Conservation (phyloP, 92 coral and sea anemone species). For the Porites cylindrica region DNA sequence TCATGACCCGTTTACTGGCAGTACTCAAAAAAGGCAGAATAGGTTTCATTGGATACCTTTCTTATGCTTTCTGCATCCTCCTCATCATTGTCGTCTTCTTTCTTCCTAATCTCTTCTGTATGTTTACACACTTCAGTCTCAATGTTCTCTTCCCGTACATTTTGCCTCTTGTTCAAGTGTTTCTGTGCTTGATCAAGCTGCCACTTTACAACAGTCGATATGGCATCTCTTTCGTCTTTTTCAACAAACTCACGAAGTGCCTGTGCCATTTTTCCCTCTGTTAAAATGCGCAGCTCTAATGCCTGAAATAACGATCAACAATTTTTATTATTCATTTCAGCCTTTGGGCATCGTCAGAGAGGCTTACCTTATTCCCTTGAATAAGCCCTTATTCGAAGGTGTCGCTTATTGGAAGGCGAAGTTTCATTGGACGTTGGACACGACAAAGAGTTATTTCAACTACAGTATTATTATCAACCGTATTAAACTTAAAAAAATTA, state of each 20-base stretch:
- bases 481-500: no score
- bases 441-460: no score
- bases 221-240: conserved; percentile 97
- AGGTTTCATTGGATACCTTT: conserved; percentile 35
- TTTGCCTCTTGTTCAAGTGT: conserved; percentile 71
- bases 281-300: conserved; percentile 80
- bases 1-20: no score
- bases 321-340: background rate
- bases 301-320: conserved; percentile 57
- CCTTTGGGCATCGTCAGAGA: no score
- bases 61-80: conserved; percentile 73
- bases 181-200: conserved; percentile 89
- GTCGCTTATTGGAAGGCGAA: no score
- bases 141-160: conserved; percentile 81
- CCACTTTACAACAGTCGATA: conserved; percentile 86
- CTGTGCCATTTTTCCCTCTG: conserved; percentile 93
- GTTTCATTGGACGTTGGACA: no score
- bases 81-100: conserved; percentile 67
- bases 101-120: conserved; percentile 69
- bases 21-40: no score
- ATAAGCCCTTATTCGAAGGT: no score
- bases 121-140: conserved; percentile 81
- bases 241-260: conserved; percentile 97
- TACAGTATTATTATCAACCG: no score
- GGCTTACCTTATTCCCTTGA: no score